These are phyloP conservation scores for Terebella lapidaria DNA, from an alignment of 2,888 invertebrate species.

Conservation along the genomic window DNA sequence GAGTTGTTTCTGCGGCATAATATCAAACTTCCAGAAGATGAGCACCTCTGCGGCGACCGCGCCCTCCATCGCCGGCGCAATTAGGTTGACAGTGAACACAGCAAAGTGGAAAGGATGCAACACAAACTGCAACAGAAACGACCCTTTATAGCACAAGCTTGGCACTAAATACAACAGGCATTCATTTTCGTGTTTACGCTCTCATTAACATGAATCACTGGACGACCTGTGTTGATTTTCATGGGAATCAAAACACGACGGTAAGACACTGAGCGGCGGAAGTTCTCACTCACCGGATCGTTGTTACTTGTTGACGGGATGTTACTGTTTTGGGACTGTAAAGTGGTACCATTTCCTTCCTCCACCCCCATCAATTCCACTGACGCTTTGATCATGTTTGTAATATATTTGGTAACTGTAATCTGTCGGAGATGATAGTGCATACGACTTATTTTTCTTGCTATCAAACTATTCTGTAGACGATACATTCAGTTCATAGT, in stretches of 20 bases:
- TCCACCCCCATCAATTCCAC: constrained; percentile 52
- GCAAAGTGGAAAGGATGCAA: constrained; percentile 59
- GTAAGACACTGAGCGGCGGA: no score
- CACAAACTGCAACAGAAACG: constrained; percentile 37
- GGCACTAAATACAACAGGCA: no score
- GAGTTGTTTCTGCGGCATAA: background rate
- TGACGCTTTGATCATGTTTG: constrained; percentile 43
- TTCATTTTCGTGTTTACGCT: no score
- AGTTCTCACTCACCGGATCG: background rate
- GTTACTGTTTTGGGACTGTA: constrained; percentile 18
- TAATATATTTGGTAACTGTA: constrained; percentile 30
- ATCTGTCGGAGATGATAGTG: no score
- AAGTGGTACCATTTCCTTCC: constrained; percentile 51
- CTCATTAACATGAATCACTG: no score
- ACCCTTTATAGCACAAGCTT: no score
- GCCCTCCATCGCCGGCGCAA: constrained; percentile 66
- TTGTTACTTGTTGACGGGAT: background rate
- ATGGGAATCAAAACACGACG: no score
- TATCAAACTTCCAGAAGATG: constrained; percentile 63
- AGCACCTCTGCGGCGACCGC: constrained; percentile 66
- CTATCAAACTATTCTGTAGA: no score
- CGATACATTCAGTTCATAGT: no score
- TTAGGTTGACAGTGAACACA: constrained; percentile 68
- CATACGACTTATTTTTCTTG: no score
- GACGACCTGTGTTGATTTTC: no score